Evolutionary conservation across 2,888 invertebrate genomes (phyloP), one percentile per base, ranked within the genome.

Genomic region (Labia minor): DNA sequence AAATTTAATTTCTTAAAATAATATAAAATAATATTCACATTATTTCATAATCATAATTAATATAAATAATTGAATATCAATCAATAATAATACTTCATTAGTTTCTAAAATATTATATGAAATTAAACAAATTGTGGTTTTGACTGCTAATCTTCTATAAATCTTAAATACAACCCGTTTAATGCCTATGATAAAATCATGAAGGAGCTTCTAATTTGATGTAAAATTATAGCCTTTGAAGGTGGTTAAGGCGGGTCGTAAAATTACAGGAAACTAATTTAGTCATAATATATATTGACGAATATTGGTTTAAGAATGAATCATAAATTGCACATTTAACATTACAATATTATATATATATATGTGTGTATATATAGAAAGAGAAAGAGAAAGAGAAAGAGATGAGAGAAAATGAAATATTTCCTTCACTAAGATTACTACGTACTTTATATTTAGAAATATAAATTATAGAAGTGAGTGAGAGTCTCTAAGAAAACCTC

Each of bases 151-250:
- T 49, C 49, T 49, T 49, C 49, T 49, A 49, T 49, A 49, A 49
- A 49, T 49, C 49, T 49, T 49, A 49, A 49, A 49, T 49, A 49
- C 49, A 49, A 49, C 49, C 49, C 49, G 49, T 49, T 49, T 49
- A 49, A 49, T 49, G 49, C 14, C 49, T 49, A 49, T 49, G 49
- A 49, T 49, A 49, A 49, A 49, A 49, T 49, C 49, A 49, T 49
- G 49, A 49, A 49, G 49, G 49, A 49, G 49, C 49, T 49, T 49
- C 49, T 49, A 49, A 49, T 49, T 49, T 49, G 49, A 49, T 49
- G 49, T 49, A 49, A 49, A 49, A 49, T 49, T 49, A 49, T 49
- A 49, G 49, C 49, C 49, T 49, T 49, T 49, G 49, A 49, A 49
- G 49, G 49, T 49, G 49, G 49, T 49, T 49, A 49, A 49, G n/a